These are phyloP conservation scores for Mizuhopecten yessoensis DNA, from an alignment of 1,140 invertebrate genomes.

Conservation along the genomic window DNA sequence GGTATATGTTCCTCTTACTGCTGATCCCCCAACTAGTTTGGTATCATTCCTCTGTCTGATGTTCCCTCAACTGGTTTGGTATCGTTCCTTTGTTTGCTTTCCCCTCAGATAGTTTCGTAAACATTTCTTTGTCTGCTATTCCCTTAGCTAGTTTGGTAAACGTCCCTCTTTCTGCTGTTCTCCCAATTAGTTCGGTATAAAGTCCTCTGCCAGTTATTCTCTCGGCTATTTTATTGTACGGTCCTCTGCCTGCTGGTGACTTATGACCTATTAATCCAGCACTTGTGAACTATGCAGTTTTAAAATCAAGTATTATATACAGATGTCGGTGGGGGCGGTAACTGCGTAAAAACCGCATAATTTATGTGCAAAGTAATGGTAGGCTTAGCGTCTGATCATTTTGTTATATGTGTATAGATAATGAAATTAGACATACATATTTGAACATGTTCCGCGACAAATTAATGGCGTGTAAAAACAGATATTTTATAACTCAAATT, in stretches of 20 bases:
- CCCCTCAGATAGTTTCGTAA: too few relatives aligned
- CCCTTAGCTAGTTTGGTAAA: too few relatives aligned
- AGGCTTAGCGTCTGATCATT: not conserved
- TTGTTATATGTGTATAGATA: not conserved
- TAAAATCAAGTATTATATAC: not conserved
- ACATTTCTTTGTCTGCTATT: too few relatives aligned
- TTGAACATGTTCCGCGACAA: not conserved
- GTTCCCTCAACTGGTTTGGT: too few relatives aligned
- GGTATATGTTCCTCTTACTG: too few relatives aligned
- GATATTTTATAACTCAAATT: not conserved
- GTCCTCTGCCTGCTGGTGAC: not conserved
- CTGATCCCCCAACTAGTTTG: too few relatives aligned
- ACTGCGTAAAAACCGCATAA: not conserved
- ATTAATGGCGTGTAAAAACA: not conserved
- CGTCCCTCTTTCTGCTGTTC: too few relatives aligned
- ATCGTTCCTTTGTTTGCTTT: too few relatives aligned
- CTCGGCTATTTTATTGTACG: too few relatives aligned
- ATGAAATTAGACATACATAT: constrained; percentile 6
- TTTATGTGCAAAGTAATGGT: not conserved
- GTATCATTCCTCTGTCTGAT: too few relatives aligned
- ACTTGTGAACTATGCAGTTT: not conserved
- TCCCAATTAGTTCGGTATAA: too few relatives aligned
- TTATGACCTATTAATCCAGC: not conserved
- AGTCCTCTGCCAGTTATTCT: too few relatives aligned
- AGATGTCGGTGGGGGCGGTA: not conserved